phyloP scores from a whole-genome alignment of 2,888 invertebrate genomes.

The Anthrax anthrax region DNA sequence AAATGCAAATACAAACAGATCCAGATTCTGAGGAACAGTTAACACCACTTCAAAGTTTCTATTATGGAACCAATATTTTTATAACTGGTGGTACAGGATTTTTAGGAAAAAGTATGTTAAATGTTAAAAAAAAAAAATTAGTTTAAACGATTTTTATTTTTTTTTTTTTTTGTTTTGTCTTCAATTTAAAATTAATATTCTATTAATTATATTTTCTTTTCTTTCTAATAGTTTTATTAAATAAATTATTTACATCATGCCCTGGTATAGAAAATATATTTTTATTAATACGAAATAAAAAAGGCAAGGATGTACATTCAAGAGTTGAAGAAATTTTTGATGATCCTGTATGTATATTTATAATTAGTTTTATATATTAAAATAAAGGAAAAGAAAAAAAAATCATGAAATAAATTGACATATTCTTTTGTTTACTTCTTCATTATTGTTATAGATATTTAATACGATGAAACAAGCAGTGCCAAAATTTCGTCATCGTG shows the following conservation, averaged over 20 bases:
- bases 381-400: too few species aligned
- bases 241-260: slow-evolving; percentile 42
- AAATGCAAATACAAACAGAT: slow-evolving; percentile 11
- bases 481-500: slow-evolving; percentile 42
- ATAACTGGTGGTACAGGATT: slow-evolving; percentile 46
- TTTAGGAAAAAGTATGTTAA: slow-evolving; percentile 22
- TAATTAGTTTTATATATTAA: neutral
- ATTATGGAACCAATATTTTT: slow-evolving; percentile 40
- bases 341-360: slow-evolving; percentile 40
- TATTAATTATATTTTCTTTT: neutral
- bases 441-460: slow-evolving; percentile 32
- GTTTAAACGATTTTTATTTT: neutral
- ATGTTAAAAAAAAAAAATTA: too few species aligned
- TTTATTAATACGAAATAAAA: slow-evolving; percentile 41
- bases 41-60: slow-evolving; percentile 41
- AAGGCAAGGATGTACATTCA: slow-evolving; percentile 47
- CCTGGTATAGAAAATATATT: slow-evolving; percentile 39
- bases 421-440: neutral
- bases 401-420: neutral
- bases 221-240: slow-evolving; percentile 34
- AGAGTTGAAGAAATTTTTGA: slow-evolving; percentile 54
- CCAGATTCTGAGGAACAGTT: slow-evolving; percentile 13
- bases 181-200: neutral
- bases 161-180: neutral
- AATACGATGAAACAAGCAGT: slow-evolving; percentile 33